Percentiles rank a stretch among this genome's conserved stretches.
These are phyloP conservation scores for Paramisgurnus dabryanus DNA, from an alignment of 2,113 vertebrate genomes.

Conservation along the genomic window DNA sequence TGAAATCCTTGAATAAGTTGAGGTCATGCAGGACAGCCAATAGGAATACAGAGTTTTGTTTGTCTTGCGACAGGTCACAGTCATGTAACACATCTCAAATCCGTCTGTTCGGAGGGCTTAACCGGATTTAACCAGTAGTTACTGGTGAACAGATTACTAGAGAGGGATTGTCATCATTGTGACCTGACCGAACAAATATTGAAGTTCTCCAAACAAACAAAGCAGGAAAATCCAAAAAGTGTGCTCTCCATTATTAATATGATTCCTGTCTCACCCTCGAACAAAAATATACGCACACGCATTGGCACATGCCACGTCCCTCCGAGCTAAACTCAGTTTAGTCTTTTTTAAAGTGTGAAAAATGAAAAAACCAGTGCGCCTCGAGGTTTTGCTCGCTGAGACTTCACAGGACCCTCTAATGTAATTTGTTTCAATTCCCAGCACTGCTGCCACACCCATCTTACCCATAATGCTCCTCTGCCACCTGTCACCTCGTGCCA, in stretches of 20 bases:
- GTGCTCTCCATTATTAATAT: neutral
- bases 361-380: constrained; percentile 43
- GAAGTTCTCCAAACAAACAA: too few relatives aligned
- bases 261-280: neutral
- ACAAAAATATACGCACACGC: neutral
- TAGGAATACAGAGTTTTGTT: neutral
- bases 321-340: constrained; percentile 24
- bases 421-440: constrained; percentile 52
- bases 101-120: too few relatives aligned
- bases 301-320: neutral
- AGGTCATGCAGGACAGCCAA: neutral
- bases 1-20: neutral
- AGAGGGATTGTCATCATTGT: too few relatives aligned
- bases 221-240: too few relatives aligned
- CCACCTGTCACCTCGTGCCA: constrained; percentile 25
- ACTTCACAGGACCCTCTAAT: constrained; percentile 46
- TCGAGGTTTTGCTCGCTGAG: constrained; percentile 3
- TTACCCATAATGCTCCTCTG: constrained; percentile 31
- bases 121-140: too few relatives aligned
- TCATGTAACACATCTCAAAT: too few relatives aligned
- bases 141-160: too few relatives aligned
- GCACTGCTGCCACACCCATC: constrained; percentile 28
- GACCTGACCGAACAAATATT: too few relatives aligned
- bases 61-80: too few relatives aligned
- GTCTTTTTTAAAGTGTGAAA: constrained; percentile 39